These are phyloP conservation scores for Didymodactylos carnosus DNA, from an alignment of 2,888 invertebrate species.

Conservation along the genomic window DNA sequence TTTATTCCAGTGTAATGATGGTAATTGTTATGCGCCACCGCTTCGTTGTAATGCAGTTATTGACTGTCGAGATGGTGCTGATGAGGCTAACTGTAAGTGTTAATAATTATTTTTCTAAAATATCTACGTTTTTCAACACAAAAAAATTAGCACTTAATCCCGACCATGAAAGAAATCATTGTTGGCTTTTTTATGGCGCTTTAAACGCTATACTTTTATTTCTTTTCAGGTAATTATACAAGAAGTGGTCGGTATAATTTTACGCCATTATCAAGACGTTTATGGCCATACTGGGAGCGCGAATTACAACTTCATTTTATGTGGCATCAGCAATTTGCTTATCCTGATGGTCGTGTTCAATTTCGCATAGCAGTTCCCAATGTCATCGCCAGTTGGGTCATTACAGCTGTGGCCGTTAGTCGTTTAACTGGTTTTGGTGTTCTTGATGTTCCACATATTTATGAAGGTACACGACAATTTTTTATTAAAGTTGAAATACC, in stretches of 20 bases:
- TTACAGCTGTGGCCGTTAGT: constrained; percentile 74
- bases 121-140: neutral
- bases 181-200: neutral
- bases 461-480: constrained; percentile 74
- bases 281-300: neutral
- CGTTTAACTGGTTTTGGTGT: constrained; percentile 67
- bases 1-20: constrained; percentile 14
- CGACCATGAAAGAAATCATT: no score
- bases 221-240: neutral
- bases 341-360: constrained; percentile 30
- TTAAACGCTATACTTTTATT: neutral
- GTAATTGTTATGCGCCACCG: constrained; percentile 51
- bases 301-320: constrained; percentile 4
- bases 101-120: neutral
- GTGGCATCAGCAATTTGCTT: constrained; percentile 12
- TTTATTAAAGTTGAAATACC: constrained; percentile 87
- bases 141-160: no score
- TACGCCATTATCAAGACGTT: neutral
- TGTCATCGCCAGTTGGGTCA: constrained; percentile 50
- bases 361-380: constrained; percentile 27
- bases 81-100: neutral
- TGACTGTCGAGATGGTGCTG: constrained; percentile 43
- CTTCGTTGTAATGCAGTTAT: constrained; percentile 55
- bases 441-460: constrained; percentile 53
- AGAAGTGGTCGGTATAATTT: neutral